phyloP scores from a whole-genome alignment of 2,888 invertebrate genomes.

The Spodoptera picta region DNA sequence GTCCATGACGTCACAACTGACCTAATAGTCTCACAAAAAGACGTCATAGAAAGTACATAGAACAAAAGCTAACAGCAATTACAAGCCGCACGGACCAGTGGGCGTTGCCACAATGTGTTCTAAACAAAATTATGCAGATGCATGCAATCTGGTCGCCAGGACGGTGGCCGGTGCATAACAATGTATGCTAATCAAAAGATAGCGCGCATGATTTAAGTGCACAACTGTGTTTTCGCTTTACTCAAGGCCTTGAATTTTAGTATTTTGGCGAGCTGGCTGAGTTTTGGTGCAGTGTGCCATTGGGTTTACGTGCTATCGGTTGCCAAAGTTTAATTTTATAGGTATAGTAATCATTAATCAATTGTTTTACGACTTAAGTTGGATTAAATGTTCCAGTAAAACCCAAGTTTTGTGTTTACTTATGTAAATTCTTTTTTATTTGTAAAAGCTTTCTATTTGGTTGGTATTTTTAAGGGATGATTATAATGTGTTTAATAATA shows the following conservation, averaged over 20 bases:
- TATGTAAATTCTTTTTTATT: too few species aligned
- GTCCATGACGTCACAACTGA: too few species aligned
- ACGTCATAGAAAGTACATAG: neutral
- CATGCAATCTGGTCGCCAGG: slow-evolving; percentile 71
- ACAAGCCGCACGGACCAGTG: slow-evolving; percentile 19
- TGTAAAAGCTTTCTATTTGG: too few species aligned
- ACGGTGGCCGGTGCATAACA: slow-evolving; percentile 67
- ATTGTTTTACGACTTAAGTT: too few species aligned
- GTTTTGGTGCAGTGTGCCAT: slow-evolving; percentile 23
- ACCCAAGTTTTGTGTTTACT: too few species aligned
- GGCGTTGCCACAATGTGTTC: slow-evolving; percentile 51
- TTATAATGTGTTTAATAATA: too few species aligned
- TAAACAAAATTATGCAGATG: slow-evolving; percentile 75
- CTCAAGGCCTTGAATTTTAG: slow-evolving; percentile 47
- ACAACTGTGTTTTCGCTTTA: slow-evolving; percentile 42
- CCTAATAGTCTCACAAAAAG: neutral
- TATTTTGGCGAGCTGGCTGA: slow-evolving; percentile 26
- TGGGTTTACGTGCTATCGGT: slow-evolving; percentile 16
- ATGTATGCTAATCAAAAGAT: slow-evolving; percentile 78
- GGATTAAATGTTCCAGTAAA: too few species aligned
- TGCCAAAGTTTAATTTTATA: slow-evolving; percentile 17
- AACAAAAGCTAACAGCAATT: slow-evolving; percentile 21
- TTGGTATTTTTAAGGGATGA: too few species aligned
- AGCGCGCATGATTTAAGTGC: slow-evolving; percentile 68
- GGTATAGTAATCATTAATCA: too few species aligned